Evolutionary conservation across 2,797 vertebrate genomes (phyloP).

Genomic region (Dallia pectoralis): DNA sequence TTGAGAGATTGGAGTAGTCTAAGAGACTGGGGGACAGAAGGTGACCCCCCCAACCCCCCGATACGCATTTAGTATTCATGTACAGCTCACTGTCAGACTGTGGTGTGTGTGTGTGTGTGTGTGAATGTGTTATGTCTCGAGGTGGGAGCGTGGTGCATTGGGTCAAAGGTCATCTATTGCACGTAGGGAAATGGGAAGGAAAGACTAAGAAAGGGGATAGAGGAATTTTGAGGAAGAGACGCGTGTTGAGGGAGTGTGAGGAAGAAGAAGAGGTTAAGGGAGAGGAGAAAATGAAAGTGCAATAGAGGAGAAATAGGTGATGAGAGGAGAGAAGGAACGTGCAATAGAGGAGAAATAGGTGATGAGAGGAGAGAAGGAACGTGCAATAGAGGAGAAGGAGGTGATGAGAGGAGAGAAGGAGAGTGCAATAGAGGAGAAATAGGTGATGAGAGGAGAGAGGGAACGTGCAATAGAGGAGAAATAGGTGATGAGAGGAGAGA

Average conservation of each 20-base stretch:
- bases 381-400: background rate
- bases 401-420: too few relatives aligned
- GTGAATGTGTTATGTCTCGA: background rate
- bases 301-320: background rate
- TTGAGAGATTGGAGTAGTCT: slow-evolving; percentile 6
- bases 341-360: background rate
- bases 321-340: background rate
- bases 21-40: slow-evolving; percentile 37
- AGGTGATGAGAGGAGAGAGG: background rate
- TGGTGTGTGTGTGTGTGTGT: background rate
- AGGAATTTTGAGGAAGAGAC: background rate
- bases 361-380: background rate
- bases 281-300: too few relatives aligned
- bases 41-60: slow-evolving; percentile 33
- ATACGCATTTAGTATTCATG: slow-evolving; percentile 50
- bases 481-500: background rate
- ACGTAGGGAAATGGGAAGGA: background rate
- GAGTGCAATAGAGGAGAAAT: background rate
- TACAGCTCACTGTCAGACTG: slow-evolving; percentile 36
- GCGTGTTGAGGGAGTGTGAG: background rate
- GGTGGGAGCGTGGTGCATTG: slow-evolving; percentile 24
- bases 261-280: background rate
- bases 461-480: background rate
- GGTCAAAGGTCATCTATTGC: slow-evolving; percentile 33
- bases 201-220: background rate